Evolutionary conservation across 2,113 vertebrate species (phyloP).

Genomic region (Tonatia bakeri): DNA sequence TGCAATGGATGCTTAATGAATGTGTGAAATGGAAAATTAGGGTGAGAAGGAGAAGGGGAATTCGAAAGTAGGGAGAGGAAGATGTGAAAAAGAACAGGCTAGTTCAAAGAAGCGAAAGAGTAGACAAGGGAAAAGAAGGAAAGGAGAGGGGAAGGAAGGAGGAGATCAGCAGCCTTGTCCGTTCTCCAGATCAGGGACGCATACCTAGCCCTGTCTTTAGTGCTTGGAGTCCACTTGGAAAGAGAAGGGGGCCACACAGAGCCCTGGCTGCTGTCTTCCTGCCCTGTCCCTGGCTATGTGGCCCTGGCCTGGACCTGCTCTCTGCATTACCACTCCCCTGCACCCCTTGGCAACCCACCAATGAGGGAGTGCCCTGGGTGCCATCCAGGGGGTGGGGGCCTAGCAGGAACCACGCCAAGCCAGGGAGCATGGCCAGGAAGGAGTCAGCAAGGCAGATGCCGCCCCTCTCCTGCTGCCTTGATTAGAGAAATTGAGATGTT

Average conservation of each 20-base stretch:
- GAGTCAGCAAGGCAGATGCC: constrained; percentile 69
- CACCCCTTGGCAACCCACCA: constrained; percentile 13
- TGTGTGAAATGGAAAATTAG: not conserved
- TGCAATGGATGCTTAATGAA: not conserved
- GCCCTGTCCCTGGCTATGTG: not conserved
- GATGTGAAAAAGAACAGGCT: not conserved
- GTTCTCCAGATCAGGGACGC: not conserved
- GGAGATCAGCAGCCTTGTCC: not conserved
- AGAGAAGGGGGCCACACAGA: not conserved
- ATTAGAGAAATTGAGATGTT: constrained; percentile 80
- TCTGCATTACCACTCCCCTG: not conserved
- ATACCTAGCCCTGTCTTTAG: not conserved
- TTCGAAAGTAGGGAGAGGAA: not conserved
- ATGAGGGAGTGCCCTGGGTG: constrained; percentile 24
- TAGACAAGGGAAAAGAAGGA: too few relatives aligned
- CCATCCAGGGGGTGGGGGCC: constrained; percentile 24
- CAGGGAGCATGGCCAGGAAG: constrained; percentile 63
- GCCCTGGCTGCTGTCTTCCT: not conserved
- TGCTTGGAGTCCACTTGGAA: not conserved
- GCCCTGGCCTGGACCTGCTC: not conserved
- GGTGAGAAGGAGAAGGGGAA: not conserved
- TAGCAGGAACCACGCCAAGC: constrained; percentile 43
- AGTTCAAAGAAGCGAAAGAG: not conserved
- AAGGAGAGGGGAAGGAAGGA: too few relatives aligned
- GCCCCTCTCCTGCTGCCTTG: constrained; percentile 75